Base-by-base conservation (phyloP, 2,797 vertebrate species). In the Lutjanus campechanus region DNA sequence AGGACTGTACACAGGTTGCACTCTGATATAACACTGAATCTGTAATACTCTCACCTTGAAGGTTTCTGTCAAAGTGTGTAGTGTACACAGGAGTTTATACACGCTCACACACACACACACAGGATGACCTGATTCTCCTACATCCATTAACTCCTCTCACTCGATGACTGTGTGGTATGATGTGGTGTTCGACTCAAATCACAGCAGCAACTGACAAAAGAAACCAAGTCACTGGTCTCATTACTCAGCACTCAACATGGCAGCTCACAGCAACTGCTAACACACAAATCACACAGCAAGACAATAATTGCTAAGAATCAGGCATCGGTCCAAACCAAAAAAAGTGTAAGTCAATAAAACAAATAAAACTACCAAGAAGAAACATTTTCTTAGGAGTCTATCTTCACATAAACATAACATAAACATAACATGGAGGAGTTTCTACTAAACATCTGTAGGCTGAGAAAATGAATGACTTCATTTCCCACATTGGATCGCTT, bases 271-370 rank as follows among this genome's bases (percentile, higher is more conserved):
- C 65, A 81, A 73, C 83, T 10, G 13, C 51, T 60, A 77, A 69
- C 73, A 84, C 85, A 88, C 72, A 89, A 85, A 77, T 66, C 54
- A 62, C 74, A 83, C 36, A 73, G 73, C 44, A 65, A 36, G 16
- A 50, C 56, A 49, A 46, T 64, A 36, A 73, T 66, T 25, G 70
- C 71, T 29, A 51, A 66, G 36, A 69, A 77, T 71, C 51, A 72
- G 51, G 60, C 50, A 56, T 15, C 55, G 29, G 61, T 59, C 69
- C 73, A 73, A 72, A 69, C 17, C 53, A 82, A 67, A 64, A 62
- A 82, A 58, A 55, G 59, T 44, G 8, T 20, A 20, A 20, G 17
- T n/a, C 13, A 51, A 13, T 44, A 46, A 5, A 69, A 53, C 25
- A 29, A 50, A 36, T 22, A 64, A 46, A 53, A 49, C 49, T 40